A percentile compares a stretch with the other conserved stretches of the same genome.
Evolutionary conservation across 2,888 invertebrate species (phyloP).

Genomic region (Cremastobaeus sp.): DNA sequence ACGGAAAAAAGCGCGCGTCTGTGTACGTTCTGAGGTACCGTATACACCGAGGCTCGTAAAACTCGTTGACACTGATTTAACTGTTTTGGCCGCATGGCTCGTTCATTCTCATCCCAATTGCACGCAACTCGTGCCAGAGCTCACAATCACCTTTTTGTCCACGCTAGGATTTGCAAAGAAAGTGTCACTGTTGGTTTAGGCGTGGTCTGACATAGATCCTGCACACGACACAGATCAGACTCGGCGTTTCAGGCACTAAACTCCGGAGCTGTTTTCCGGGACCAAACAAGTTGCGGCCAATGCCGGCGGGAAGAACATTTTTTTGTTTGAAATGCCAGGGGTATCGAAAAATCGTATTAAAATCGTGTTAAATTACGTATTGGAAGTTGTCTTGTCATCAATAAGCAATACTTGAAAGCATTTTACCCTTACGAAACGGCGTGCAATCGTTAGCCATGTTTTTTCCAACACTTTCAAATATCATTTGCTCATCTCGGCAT

Average conservation of each 20-base stretch:
- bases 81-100: conserved; percentile 64
- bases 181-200: conserved; percentile 31
- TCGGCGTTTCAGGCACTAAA: neutral
- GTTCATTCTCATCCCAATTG: conserved; percentile 67
- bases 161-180: conserved; percentile 25
- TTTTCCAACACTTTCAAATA: conserved; percentile 19
- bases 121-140: conserved; percentile 57
- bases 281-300: no score
- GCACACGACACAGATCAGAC: neutral
- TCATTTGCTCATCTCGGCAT: conserved; percentile 6
- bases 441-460: conserved; percentile 1
- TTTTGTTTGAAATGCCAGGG: no score
- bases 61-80: conserved; percentile 68
- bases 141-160: conserved; percentile 60
- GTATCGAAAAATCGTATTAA: no score
- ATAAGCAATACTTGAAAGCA: neutral
- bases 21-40: conserved; percentile 17
- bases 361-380: no score
- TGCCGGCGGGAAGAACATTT: no score
- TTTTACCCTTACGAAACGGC: neutral
- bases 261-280: no score
- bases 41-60: conserved; percentile 67
- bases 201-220: conserved; percentile 10
- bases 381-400: no score
- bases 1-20: conserved; percentile 25